Base-by-base conservation (phyloP, 2,113 vertebrate species). In the Lagenorhynchus albirostris region DNA sequence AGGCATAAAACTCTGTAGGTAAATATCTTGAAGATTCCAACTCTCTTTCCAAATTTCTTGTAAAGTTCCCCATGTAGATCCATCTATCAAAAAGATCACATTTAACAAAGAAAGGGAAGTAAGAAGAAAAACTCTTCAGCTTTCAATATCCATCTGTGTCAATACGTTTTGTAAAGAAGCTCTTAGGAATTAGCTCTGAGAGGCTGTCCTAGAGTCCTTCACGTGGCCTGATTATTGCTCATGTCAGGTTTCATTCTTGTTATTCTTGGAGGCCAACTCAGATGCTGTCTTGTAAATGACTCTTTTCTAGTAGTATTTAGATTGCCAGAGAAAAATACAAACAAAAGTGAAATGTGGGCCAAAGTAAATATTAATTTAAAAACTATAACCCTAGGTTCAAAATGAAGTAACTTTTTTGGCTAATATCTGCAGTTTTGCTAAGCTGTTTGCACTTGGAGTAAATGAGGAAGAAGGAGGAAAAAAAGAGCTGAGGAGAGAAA, bases 351-450 rank as follows among this genome's bases (percentile, higher is more conserved):
- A 93, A 97, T 25, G 36, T 36, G 74, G 91, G 96, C 97, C 98
- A 98, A 98, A 98, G 83, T 97, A 98, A 98, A 98, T 98, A 98
- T 98, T 98, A 97, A 97, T 98, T 98, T 98, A 95, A 95, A 98
- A 97, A 94, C 83, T 96, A 70, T 87, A 95, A 97, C 80, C 76
- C 79, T 71, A 96, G 97, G 15, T 94, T 93, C 95, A 90, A 95
- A 96, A 92, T 94, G 92, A 96, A 97, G 87, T 94, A 96, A 97
- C 33, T 38, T 21, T 91, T 87, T 90, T 98, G 98, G 98, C 98
- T 98, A 95, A 93, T 89, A 95, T 88, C 89, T 96, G 86, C 93
- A 95, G 47, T 95, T 98, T 93, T 95, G 38, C 83, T 96, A 90
- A 93, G 83, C 80, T 96, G 44, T 97, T 95, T 77, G 33, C 96